These are phyloP conservation scores for Odontothrips loti DNA, from an alignment of 2,888 invertebrate genomes.

Conservation along the genomic window DNA sequence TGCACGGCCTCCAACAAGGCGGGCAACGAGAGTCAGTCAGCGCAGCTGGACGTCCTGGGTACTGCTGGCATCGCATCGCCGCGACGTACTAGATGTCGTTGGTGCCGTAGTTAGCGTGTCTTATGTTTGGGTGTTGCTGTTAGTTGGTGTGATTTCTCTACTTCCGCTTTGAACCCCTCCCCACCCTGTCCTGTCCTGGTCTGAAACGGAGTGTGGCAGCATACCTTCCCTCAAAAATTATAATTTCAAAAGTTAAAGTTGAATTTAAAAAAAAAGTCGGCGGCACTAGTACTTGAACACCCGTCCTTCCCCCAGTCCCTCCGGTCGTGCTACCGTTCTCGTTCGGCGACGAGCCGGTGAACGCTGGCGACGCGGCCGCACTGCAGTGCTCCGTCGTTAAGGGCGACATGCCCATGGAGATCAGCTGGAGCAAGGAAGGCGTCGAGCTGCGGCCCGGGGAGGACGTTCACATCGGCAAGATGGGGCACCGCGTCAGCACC, in stretches of 20 bases:
- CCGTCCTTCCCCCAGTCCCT: conserved; percentile 49
- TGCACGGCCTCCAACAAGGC: conserved; percentile 57
- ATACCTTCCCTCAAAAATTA: neutral
- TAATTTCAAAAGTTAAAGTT: too few species aligned
- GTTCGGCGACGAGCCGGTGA: conserved; percentile 60
- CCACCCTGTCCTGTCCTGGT: conserved; percentile 29
- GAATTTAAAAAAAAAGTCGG: neutral
- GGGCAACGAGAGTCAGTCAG: conserved; percentile 53
- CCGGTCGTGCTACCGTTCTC: conserved; percentile 62
- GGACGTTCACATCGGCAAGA: conserved; percentile 46
- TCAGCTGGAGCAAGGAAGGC: conserved; percentile 63
- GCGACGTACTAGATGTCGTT: conserved; percentile 40
- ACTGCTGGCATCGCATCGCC: neutral
- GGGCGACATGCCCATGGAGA: conserved; percentile 60
- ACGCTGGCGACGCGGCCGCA: conserved; percentile 48
- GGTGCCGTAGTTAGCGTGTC: conserved; percentile 30
- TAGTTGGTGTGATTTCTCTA: conserved; percentile 35
- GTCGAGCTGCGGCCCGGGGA: conserved; percentile 42
- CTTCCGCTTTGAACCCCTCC: conserved; percentile 35
- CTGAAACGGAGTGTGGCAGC: neutral
- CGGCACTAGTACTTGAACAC: neutral
- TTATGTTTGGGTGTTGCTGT: neutral
- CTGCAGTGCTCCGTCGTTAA: conserved; percentile 52
- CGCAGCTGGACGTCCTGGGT: conserved; percentile 55
- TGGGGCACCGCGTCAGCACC: conserved; percentile 45